Percentiles rank a stretch among this genome's conserved stretches.
These are phyloP conservation scores for Callospermophilus lateralis DNA, from an alignment of 2,113 vertebrate genomes.

Conservation along the genomic window DNA sequence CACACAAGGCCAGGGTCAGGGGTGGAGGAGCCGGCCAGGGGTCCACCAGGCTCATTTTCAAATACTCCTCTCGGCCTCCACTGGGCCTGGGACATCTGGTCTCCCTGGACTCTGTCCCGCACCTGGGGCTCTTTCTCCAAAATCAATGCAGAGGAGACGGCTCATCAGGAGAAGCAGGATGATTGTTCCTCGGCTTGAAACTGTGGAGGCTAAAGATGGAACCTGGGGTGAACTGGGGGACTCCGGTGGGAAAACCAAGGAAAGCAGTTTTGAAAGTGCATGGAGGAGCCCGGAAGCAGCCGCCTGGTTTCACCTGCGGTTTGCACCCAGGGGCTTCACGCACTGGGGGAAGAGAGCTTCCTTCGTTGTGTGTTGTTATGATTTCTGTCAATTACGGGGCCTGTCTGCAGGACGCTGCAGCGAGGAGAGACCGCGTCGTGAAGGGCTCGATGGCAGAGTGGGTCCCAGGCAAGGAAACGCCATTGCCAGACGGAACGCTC, in stretches of 20 bases:
- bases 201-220: neutral
- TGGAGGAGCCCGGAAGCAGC: neutral
- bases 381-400: conserved; percentile 40
- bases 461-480: neutral
- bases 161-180: neutral
- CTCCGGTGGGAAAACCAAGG: neutral
- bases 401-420: neutral
- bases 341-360: neutral
- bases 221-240: neutral
- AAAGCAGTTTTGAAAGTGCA: neutral
- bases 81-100: neutral
- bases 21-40: fast-evolving
- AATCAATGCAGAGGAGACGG: neutral
- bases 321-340: neutral
- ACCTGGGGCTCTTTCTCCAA: neutral
- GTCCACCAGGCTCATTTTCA: neutral
- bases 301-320: neutral
- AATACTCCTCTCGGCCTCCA: fast-evolving
- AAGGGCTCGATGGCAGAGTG: neutral
- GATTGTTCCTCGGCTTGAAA: neutral
- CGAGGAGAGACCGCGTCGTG: neutral
- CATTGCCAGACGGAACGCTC: neutral
- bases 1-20: fast-evolving
- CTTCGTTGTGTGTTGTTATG: neutral
- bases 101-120: neutral